Evolutionary conservation across 2,888 invertebrate species (phyloP).

Genomic region (Zhengitettix transpicula): DNA sequence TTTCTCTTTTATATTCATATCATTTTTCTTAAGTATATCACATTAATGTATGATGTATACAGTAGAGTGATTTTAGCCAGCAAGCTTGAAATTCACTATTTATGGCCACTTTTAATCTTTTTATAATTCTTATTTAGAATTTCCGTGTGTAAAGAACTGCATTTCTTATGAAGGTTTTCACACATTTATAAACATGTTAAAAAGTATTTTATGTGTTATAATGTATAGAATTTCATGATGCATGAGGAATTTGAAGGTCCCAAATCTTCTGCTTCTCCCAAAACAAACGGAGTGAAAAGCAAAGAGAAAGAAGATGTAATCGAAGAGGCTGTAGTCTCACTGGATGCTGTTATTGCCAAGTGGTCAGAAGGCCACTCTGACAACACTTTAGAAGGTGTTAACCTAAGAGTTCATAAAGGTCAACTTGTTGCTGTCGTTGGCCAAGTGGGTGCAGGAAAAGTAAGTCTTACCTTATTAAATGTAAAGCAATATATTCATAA

Average conservation of each 20-base stretch:
- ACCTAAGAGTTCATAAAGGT: constrained; percentile 15
- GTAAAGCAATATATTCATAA: too few relatives aligned
- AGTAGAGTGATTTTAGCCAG: too few relatives aligned
- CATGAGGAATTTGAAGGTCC: constrained; percentile 5
- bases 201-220: too few relatives aligned
- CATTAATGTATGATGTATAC: too few relatives aligned
- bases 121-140: too few relatives aligned
- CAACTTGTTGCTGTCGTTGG: constrained; percentile 16
- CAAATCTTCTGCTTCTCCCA: neutral
- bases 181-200: too few relatives aligned
- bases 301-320: neutral
- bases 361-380: constrained; percentile 21
- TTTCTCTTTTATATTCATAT: too few relatives aligned
- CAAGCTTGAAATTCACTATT: too few relatives aligned
- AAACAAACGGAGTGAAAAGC: neutral
- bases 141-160: too few relatives aligned
- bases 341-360: constrained; percentile 5
- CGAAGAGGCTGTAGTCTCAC: neutral
- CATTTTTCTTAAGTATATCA: too few relatives aligned
- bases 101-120: too few relatives aligned
- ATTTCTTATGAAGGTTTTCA: too few relatives aligned
- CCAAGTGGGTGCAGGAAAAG: constrained; percentile 18
- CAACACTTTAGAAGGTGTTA: constrained; percentile 34
- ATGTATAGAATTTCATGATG: constrained; percentile 2
- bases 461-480: constrained; percentile 3